Evolutionary conservation across 1,140 invertebrate species (phyloP).

Genomic region (Venturia canescens): DNA sequence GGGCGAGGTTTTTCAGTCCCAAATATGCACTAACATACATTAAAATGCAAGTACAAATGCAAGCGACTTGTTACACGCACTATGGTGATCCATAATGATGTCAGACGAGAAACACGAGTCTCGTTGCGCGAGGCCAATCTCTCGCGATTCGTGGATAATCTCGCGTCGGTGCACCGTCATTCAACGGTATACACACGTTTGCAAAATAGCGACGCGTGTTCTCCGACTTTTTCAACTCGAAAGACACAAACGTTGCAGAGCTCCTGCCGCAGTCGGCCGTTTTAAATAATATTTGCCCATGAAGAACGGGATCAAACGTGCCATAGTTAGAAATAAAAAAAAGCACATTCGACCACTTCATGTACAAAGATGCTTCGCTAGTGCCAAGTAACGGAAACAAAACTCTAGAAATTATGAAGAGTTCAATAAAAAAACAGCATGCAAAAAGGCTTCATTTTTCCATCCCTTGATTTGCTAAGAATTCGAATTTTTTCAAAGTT

Average conservation of each 20-base stretch:
- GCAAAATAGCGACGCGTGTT: slow-evolving; percentile 20
- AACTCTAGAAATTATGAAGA: too few relatives aligned
- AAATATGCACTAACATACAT: slow-evolving; percentile 50
- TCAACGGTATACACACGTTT: slow-evolving; percentile 43
- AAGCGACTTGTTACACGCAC: slow-evolving; percentile 57
- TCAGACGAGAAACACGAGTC: slow-evolving; percentile 62
- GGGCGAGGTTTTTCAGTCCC: slow-evolving; percentile 44
- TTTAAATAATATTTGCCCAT: not conserved
- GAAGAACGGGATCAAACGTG: not conserved
- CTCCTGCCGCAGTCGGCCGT: not conserved
- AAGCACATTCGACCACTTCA: too few relatives aligned
- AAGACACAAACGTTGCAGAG: not conserved
- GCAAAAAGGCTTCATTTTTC: too few relatives aligned
- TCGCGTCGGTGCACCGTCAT: slow-evolving; percentile 25
- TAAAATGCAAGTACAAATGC: slow-evolving; percentile 23
- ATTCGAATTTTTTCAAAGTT: too few relatives aligned
- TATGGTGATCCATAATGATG: slow-evolving; percentile 71
- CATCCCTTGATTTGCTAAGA: too few relatives aligned
- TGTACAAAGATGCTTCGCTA: too few relatives aligned
- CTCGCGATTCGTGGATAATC: slow-evolving; percentile 43
- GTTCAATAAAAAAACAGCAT: too few relatives aligned
- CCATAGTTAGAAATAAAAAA: not conserved
- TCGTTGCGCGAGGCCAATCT: slow-evolving; percentile 58
- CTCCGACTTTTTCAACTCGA: slow-evolving; percentile 12
- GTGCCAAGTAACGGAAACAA: too few relatives aligned